phyloP scores from a whole-genome alignment of 2,797 vertebrate genomes.

The Lepilemur ruficaudatus region DNA sequence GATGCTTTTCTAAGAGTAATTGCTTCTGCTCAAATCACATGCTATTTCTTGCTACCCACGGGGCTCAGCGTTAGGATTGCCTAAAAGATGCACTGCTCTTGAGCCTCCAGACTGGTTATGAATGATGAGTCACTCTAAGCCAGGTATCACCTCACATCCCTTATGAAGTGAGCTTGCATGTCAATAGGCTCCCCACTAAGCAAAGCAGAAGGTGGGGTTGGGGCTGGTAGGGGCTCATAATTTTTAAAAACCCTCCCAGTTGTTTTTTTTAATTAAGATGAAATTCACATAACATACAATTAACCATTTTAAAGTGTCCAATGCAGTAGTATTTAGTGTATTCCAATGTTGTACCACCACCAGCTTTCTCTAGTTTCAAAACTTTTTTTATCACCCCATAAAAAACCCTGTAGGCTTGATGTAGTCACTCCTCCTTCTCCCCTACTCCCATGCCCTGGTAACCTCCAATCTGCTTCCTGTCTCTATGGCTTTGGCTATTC shows the following conservation, averaged over 20 bases:
- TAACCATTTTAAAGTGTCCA: background rate
- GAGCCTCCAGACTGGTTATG: conserved; percentile 9
- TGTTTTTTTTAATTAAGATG: background rate
- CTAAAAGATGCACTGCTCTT: conserved; percentile 41
- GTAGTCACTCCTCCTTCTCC: background rate
- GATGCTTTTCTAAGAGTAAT: conserved; percentile 65
- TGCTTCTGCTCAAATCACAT: conserved; percentile 58
- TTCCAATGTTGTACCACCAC: background rate
- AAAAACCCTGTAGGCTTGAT: background rate
- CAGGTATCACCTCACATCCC: conserved; percentile 14
- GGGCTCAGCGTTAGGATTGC: conserved; percentile 12
- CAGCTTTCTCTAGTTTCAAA: background rate
- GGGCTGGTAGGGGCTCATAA: background rate
- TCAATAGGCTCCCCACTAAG: background rate
- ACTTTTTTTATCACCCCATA: background rate
- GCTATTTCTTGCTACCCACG: conserved; percentile 34
- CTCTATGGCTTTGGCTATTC: background rate
- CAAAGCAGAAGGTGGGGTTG: background rate
- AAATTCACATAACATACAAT: background rate
- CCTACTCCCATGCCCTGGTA: background rate
- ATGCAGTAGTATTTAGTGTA: background rate
- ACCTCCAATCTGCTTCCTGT: background rate
- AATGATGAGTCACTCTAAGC: conserved; percentile 55
- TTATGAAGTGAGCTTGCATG: background rate
- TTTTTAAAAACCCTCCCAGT: background rate